Conservation (phyloP, 2,797 vertebrate species). For the Hippopotamyrus pictus region DNA sequence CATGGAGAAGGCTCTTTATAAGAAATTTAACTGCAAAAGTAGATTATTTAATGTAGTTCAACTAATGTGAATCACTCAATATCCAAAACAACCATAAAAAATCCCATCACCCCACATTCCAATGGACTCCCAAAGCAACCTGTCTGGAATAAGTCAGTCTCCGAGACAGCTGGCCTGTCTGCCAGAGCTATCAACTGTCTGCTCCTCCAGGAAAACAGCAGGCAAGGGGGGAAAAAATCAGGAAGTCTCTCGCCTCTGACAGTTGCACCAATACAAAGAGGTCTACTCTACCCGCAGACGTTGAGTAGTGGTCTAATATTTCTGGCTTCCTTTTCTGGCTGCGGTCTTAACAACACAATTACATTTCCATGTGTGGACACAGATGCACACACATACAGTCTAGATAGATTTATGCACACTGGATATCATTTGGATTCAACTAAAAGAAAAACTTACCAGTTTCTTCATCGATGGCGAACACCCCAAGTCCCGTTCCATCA, state of each 20-base stretch:
- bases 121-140: conserved; percentile 45
- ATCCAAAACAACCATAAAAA: conserved; percentile 25
- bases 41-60: neutral
- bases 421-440: neutral
- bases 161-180: conserved; percentile 58
- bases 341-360: neutral
- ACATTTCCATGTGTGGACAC: neutral
- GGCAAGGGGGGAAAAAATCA: conserved; percentile 36
- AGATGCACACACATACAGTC: conserved; percentile 19
- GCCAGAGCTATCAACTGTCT: conserved; percentile 47
- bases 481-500: conserved; percentile 88
- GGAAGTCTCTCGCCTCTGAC: conserved; percentile 28
- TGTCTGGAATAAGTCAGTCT: conserved; percentile 56
- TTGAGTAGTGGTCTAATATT: neutral
- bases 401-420: conserved; percentile 31
- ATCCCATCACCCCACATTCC: conserved; percentile 36
- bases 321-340: neutral
- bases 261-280: conserved; percentile 3
- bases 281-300: neutral
- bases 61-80: neutral
- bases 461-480: conserved; percentile 89
- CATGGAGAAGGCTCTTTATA: neutral
- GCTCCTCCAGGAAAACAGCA: conserved; percentile 41
- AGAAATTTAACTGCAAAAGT: neutral
- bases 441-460: conserved; percentile 71